Evolutionary conservation across 2,113 vertebrate species (phyloP).

Genomic region (Muscicapa adusta): DNA sequence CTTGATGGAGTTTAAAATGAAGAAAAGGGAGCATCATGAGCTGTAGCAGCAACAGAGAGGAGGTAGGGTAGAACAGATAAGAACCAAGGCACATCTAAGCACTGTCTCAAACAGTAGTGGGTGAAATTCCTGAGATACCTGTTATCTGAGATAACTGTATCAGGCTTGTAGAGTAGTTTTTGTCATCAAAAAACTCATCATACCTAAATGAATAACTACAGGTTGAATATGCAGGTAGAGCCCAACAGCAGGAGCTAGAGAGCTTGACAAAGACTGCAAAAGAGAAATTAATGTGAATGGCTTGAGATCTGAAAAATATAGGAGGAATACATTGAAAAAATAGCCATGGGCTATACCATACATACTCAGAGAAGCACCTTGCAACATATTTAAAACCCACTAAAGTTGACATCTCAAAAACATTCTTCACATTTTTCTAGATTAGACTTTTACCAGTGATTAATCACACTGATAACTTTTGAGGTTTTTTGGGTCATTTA

Average conservation of each 20-base stretch:
- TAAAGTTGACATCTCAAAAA: background rate
- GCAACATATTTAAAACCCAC: background rate
- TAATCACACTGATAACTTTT: background rate
- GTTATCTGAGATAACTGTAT: background rate
- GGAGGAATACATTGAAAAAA: background rate
- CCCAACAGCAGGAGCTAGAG: background rate
- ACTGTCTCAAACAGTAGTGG: background rate
- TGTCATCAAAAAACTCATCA: background rate
- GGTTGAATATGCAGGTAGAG: background rate
- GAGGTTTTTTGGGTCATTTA: background rate
- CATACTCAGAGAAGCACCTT: background rate
- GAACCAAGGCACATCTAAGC: background rate
- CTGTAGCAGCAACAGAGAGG: background rate
- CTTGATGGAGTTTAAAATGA: background rate
- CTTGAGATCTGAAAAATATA: background rate
- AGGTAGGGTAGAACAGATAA: background rate
- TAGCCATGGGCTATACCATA: background rate
- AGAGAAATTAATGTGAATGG: background rate
- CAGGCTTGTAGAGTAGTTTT: background rate
- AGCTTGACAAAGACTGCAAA: background rate
- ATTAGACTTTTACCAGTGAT: background rate
- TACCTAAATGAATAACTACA: background rate
- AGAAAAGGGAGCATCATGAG: background rate
- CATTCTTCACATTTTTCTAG: background rate
- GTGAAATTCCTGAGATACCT: background rate